These are phyloP conservation scores for cattle (Bos taurus) DNA, from an alignment of 2,113 vertebrate genomes.

Conservation along the genomic window DNA sequence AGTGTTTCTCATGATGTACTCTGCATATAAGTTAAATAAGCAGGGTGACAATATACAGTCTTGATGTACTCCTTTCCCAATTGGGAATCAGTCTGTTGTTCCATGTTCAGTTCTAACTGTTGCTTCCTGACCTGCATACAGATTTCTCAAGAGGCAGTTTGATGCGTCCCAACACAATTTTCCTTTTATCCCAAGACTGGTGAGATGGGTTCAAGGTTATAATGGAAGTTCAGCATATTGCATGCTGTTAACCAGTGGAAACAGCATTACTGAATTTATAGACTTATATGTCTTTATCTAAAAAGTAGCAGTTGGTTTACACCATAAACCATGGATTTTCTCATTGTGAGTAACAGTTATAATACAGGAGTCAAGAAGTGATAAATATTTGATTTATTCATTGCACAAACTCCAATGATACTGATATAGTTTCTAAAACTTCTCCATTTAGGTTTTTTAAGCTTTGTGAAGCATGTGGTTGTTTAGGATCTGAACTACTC, in stretches of 20 bases:
- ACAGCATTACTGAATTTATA: neutral
- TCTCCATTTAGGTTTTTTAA: neutral
- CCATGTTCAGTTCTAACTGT: neutral
- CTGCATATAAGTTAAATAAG: neutral
- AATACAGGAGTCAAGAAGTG: neutral
- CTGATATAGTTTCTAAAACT: neutral
- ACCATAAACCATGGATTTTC: neutral
- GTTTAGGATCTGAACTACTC: neutral
- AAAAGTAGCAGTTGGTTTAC: neutral
- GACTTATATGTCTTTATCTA: neutral
- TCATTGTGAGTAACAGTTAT: neutral
- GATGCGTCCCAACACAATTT: slow-evolving; percentile 2
- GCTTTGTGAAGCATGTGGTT: neutral
- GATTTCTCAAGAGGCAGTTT: neutral
- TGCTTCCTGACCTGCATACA: neutral
- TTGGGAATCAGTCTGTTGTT: neutral
- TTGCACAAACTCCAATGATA: neutral
- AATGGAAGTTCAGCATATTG: slow-evolving; percentile 44
- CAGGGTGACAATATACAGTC: neutral
- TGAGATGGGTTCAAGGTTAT: slow-evolving; percentile 39
- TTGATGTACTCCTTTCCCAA: neutral
- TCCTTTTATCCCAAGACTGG: slow-evolving; percentile 31
- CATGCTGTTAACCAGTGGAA: neutral
- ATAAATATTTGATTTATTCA: slow-evolving; percentile 12
- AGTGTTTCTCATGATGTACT: neutral